Conservation (phyloP, 2,113 vertebrate genomes). For the Chaetodon trifascialis region DNA sequence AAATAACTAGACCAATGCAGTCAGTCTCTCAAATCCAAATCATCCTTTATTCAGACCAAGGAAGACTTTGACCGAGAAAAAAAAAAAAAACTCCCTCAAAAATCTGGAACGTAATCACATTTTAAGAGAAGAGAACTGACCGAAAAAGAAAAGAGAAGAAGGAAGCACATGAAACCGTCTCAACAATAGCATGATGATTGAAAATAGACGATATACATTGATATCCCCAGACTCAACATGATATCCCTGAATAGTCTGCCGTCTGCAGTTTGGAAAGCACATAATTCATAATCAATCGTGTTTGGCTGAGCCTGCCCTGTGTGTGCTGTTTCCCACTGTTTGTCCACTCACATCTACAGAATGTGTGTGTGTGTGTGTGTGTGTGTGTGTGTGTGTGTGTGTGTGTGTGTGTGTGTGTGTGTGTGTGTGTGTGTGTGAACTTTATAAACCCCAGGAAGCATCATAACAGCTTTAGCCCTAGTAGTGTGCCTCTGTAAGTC, state of each 20-base stretch:
- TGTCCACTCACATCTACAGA: constrained; percentile 56
- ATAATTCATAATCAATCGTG: constrained; percentile 69
- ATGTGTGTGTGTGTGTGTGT: constrained; percentile 19
- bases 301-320: constrained; percentile 53
- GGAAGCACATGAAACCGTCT: not conserved
- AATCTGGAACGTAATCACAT: not conserved
- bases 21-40: constrained; percentile 34
- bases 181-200: not conserved
- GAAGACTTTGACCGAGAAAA: not conserved
- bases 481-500: constrained; percentile 38
- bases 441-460: constrained; percentile 59
- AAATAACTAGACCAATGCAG: constrained; percentile 30
- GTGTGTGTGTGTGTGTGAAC: constrained; percentile 42
- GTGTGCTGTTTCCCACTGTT: constrained; percentile 55
- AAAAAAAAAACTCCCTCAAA: not conserved
- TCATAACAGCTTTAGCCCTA: constrained; percentile 59
- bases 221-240: constrained; percentile 39
- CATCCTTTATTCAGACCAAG: not conserved
- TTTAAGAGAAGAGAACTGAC: not conserved
- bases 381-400: constrained; percentile 31
- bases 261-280: constrained; percentile 56
- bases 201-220: constrained; percentile 23
- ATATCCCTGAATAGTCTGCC: constrained; percentile 33
- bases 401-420: too few relatives aligned
- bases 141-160: not conserved